These are phyloP conservation scores for Andrena fulva DNA, from an alignment of 2,888 invertebrate genomes.

Conservation along the genomic window DNA sequence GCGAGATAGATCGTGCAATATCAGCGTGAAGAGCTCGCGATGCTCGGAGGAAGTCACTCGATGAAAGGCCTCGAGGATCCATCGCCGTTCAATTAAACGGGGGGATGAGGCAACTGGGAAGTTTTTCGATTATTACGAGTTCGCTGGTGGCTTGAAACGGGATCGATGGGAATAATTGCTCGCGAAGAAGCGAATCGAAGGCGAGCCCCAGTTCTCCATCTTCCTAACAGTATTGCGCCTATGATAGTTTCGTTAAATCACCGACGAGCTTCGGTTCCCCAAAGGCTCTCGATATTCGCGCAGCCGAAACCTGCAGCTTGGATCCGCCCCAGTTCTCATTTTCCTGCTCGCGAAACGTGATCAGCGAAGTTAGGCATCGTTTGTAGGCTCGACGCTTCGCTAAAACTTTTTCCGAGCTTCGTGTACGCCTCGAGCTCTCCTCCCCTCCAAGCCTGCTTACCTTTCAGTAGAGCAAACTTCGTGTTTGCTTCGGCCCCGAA, in stretches of 20 bases:
- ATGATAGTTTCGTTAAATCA: not conserved
- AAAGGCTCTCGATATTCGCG: constrained; percentile 22
- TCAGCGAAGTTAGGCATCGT: constrained; percentile 30
- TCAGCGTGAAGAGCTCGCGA: constrained; percentile 69
- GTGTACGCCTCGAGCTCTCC: not conserved
- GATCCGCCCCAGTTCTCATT: constrained; percentile 32
- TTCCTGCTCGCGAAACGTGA: constrained; percentile 20
- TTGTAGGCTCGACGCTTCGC: constrained; percentile 8
- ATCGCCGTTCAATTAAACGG: not conserved
- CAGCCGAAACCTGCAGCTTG: not conserved
- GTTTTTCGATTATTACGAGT: constrained; percentile 18
- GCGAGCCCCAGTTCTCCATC: not conserved
- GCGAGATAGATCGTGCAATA: constrained; percentile 74
- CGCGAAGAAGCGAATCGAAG: not conserved
- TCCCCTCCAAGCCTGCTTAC: not conserved
- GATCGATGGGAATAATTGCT: not conserved
- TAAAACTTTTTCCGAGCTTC: constrained; percentile 42
- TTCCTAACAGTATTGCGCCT: not conserved
- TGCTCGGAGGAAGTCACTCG: constrained; percentile 24
- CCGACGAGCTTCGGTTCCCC: not conserved
- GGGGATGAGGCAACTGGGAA: not conserved
- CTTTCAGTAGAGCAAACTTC: constrained; percentile 29
- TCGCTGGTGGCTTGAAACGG: not conserved
- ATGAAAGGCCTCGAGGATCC: not conserved
- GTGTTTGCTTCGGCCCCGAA: constrained; percentile 23